Evolutionary conservation across 2,113 vertebrate genomes (phyloP), one percentile per base, ranked within the genome.

Genomic region (Pteronura brasiliensis): DNA sequence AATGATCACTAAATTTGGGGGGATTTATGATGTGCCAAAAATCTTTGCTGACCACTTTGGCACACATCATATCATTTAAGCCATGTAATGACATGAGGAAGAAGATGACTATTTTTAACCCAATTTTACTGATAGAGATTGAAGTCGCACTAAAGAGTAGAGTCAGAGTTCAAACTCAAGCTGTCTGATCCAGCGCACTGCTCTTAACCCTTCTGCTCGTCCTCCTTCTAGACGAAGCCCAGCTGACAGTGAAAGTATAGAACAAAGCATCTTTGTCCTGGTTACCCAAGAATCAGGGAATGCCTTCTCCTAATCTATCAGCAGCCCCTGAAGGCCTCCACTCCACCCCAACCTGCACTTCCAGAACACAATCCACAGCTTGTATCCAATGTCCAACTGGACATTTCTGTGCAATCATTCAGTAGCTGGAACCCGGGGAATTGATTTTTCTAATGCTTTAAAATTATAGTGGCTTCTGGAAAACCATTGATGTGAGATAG

Each of bases 391-490:
- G 29, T 39, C 77, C 42, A 17, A 1, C 6, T n/a, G 9, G 23
- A 86, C 4, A 72, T 59, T 92, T 39, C 36, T 81, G 11, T 85
- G 44, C 4, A 55, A 42, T 88, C 57, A n/a, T 63, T 59, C 12
- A 59, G 20, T 34, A 88, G 20, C 59, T 89, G 29, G 44, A 89
- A 91, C 31, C n/a, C 49, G 85, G 13, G n/a, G 2, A 5, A 57
- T 57, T 81, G 57, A 18, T 69, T 94, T 96, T 85, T 95, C 61
- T 77, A 47, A 71, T 61, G 39, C 69, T 88, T 92, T 77, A 88
- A 69, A 87, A 88, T 61, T 57, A 13, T 14, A 74, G 21, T 39
- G 29, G 11, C 49, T 92, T 69, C 49, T 91, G n/a, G 59, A 85
- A 95, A 85, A 44, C 57, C 67, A 63, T 21, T 49, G 71, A 69